Percentiles rank a stretch among this genome's conserved stretches.
Conservation (phyloP, 2,888 invertebrate genomes). For the Bellardia bayeri region DNA sequence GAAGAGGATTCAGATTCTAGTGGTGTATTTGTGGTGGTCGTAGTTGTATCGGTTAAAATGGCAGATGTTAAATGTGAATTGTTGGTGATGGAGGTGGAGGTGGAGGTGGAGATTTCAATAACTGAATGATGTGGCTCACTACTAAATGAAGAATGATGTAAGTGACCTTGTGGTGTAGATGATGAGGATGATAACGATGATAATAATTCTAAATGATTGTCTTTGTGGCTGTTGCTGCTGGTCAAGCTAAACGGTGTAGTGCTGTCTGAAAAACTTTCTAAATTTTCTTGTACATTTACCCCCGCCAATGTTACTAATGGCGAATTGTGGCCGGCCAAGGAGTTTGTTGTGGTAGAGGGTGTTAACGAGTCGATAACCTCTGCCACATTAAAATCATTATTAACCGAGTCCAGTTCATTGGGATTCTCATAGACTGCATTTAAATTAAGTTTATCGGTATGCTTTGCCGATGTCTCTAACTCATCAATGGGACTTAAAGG, state of each 20-base stretch:
- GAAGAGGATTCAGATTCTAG: slow-evolving; percentile 60
- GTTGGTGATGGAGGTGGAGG: slow-evolving; percentile 59
- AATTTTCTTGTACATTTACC: slow-evolving; percentile 60
- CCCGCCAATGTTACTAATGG: slow-evolving; percentile 6
- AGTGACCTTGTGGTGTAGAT: slow-evolving; percentile 47
- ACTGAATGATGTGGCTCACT: slow-evolving; percentile 45
- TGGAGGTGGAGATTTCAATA: slow-evolving; percentile 69
- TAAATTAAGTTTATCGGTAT: slow-evolving; percentile 46
- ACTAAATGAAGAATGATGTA: slow-evolving; percentile 53
- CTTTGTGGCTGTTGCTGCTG: slow-evolving; percentile 60
- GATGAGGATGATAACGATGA: slow-evolving; percentile 35
- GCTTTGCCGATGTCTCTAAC: background rate
- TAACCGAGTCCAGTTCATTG: slow-evolving; percentile 6
- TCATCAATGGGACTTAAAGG: slow-evolving; percentile 51
- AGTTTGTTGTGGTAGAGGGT: slow-evolving; percentile 52
- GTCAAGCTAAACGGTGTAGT: slow-evolving; percentile 49
- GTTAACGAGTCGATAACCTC: slow-evolving; percentile 37
- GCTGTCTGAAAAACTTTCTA: slow-evolving; percentile 64
- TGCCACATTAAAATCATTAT: slow-evolving; percentile 61
- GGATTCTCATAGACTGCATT: slow-evolving; percentile 51
- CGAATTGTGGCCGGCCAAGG: slow-evolving; percentile 46
- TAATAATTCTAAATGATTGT: slow-evolving; percentile 54
- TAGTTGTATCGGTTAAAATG: slow-evolving; percentile 63
- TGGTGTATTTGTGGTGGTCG: slow-evolving; percentile 57
- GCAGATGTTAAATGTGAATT: slow-evolving; percentile 60